A percentile compares a stretch with the other conserved stretches of the same genome.
Conservation (phyloP, 2,113 vertebrate species). For the Cottus gobio region DNA sequence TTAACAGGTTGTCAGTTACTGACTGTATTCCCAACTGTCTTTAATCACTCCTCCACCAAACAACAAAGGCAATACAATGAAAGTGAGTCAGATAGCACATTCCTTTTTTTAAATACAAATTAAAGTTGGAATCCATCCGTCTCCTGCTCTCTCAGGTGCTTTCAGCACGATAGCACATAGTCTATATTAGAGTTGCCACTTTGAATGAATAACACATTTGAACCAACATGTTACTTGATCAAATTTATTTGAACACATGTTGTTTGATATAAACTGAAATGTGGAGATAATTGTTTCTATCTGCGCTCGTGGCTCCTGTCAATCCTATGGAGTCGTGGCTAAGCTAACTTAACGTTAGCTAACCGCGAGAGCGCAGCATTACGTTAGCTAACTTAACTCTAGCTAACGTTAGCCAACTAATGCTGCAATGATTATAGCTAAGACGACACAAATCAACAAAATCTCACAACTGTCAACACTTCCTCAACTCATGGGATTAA, state of each 20-base stretch:
- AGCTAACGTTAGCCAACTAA: no score
- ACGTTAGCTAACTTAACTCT: no score
- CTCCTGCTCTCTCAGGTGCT: background rate
- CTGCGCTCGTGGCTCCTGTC: no score
- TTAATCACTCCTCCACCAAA: background rate
- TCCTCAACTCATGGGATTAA: no score
- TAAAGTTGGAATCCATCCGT: background rate
- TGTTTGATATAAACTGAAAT: background rate
- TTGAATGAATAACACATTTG: background rate
- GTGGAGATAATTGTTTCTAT: background rate
- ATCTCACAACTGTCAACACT: no score
- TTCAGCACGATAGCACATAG: background rate
- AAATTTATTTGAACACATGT: background rate
- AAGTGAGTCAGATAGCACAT: background rate
- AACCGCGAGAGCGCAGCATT: no score
- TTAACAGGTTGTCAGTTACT: conserved; percentile 18
- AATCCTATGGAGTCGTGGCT: no score
- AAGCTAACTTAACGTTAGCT: no score
- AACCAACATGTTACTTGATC: background rate
- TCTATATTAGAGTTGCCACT: background rate
- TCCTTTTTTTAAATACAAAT: background rate
- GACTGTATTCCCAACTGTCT: background rate
- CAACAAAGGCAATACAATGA: background rate
- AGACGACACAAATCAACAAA: no score
- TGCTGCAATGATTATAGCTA: no score